These are phyloP conservation scores for Philereme transversata DNA, from an alignment of 2,888 invertebrate genomes.

Conservation along the genomic window DNA sequence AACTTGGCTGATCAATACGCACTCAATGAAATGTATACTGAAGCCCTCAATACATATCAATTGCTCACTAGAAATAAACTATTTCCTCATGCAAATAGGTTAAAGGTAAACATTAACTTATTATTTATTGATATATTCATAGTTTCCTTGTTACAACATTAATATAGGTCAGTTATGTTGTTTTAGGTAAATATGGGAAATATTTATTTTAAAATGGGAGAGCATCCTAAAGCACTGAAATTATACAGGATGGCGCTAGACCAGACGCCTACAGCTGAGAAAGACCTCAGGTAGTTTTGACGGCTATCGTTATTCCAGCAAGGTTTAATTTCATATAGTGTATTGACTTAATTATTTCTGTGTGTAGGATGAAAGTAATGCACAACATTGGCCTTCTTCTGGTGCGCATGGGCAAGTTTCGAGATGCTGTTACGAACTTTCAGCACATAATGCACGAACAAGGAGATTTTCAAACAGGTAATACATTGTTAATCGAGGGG, in stretches of 20 bases:
- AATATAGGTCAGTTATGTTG: slow-evolving; percentile 6
- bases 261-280: slow-evolving; percentile 96
- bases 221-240: slow-evolving; percentile 97
- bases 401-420: slow-evolving; percentile 97
- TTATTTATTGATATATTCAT: slow-evolving; percentile 1
- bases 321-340: neutral
- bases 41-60: slow-evolving; percentile 98
- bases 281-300: slow-evolving; percentile 89
- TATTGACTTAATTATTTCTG: no score
- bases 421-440: slow-evolving; percentile 97
- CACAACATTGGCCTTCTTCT: slow-evolving; percentile 98
- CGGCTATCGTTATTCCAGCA: no score
- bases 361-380: slow-evolving; percentile 94
- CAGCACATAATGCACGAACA: slow-evolving; percentile 99
- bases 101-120: slow-evolving; percentile 86
- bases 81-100: slow-evolving; percentile 95
- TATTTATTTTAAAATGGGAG: slow-evolving; percentile 97
- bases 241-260: slow-evolving; percentile 99
- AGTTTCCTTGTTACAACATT: neutral
- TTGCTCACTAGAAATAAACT: slow-evolving; percentile 96
- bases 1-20: slow-evolving; percentile 98
- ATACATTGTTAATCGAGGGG: no score
- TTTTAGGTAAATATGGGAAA: slow-evolving; percentile 95
- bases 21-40: slow-evolving; percentile 96
- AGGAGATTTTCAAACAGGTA: slow-evolving; percentile 92